phyloP scores from a whole-genome alignment of 1,140 invertebrate species.

The Grapholita molesta region DNA sequence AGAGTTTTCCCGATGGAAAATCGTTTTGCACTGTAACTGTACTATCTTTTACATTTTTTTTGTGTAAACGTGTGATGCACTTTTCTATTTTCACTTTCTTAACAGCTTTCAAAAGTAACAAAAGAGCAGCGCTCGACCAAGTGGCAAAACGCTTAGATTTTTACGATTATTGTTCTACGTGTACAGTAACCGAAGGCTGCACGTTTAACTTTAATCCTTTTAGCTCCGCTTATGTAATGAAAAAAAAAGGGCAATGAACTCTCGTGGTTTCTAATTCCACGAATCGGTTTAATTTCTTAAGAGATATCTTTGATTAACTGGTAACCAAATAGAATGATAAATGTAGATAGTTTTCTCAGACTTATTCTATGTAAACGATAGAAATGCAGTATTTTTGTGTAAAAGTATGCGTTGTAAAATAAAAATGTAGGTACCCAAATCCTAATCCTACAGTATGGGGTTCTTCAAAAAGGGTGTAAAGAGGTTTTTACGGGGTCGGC shows the following conservation, averaged over 20 bases:
- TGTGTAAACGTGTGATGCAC: no score
- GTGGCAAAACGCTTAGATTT: conserved; percentile 4
- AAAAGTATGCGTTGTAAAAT: no score
- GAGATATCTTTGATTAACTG: not conserved
- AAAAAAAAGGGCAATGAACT: not conserved
- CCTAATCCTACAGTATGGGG: no score
- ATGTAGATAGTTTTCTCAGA: not conserved
- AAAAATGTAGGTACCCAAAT: no score
- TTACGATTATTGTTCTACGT: conserved; percentile 13
- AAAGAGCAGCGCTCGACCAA: conserved; percentile 3
- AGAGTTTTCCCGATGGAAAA: no score
- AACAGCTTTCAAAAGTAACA: not conserved
- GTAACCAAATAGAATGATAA: not conserved
- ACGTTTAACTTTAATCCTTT: not conserved
- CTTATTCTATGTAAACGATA: not conserved
- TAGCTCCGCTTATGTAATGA: not conserved
- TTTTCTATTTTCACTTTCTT: not conserved
- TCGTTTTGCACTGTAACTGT: no score
- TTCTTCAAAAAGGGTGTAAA: no score
- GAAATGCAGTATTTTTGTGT: no score
- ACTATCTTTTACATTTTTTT: no score
- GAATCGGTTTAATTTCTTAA: not conserved
- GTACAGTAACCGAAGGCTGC: not conserved
- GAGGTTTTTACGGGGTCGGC: no score
- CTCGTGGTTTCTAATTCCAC: not conserved